phyloP scores from a whole-genome alignment of 2,113 vertebrate species.

The Arizona elegans region DNA sequence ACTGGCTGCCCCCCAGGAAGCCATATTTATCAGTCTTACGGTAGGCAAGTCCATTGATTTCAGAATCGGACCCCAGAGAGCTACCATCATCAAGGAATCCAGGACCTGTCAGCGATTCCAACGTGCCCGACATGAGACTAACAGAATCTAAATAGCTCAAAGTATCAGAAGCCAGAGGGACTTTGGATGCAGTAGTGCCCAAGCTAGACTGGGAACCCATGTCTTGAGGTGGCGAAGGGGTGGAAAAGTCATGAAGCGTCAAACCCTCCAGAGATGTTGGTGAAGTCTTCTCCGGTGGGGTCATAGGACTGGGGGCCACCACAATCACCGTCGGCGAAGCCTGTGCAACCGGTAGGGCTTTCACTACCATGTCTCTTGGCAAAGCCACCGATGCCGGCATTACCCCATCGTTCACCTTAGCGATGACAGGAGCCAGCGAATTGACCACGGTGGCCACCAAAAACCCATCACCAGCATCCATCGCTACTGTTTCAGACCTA shows the following conservation, averaged over 20 bases:
- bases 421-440: neutral
- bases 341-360: constrained; percentile 20
- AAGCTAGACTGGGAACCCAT: constrained; percentile 59
- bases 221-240: constrained; percentile 36
- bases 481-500: neutral
- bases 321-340: constrained; percentile 47
- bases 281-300: neutral
- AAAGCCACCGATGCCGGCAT: neutral
- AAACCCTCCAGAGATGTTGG: neutral
- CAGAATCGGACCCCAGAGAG: constrained; percentile 87
- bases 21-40: constrained; percentile 88
- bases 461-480: neutral
- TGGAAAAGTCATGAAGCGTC: constrained; percentile 26
- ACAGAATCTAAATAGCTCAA: constrained; percentile 87
- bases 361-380: neutral
- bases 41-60: constrained; percentile 78
- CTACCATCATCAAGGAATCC: constrained; percentile 77
- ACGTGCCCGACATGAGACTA: constrained; percentile 86
- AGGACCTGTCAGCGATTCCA: constrained; percentile 79
- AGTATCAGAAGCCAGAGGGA: constrained; percentile 74
- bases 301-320: constrained; percentile 45
- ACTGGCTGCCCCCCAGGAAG: constrained; percentile 86
- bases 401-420: neutral
- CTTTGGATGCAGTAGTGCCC: constrained; percentile 54
- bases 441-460: neutral